Evolutionary conservation across 2,113 vertebrate species (phyloP).

Genomic region (Serinus canaria): DNA sequence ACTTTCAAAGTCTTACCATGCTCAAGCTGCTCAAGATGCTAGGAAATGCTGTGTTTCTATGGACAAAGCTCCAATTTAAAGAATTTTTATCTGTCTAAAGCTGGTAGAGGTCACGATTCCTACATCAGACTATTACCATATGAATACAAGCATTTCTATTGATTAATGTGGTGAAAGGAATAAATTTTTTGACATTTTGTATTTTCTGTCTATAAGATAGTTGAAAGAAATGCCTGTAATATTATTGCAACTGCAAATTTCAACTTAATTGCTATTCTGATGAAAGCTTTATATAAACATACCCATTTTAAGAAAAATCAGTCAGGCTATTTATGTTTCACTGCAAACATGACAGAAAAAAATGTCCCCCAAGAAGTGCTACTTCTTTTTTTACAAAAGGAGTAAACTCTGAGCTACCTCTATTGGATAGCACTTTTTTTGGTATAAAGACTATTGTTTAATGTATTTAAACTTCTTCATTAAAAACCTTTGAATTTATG

Average conservation of each 20-base stretch:
- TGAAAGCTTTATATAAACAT: conserved; percentile 6
- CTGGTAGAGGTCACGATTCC: not conserved
- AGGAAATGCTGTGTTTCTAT: not conserved
- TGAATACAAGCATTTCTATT: not conserved
- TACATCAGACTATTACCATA: not conserved
- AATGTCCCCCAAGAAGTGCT: not conserved
- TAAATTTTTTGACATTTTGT: not conserved
- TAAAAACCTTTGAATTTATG: not conserved
- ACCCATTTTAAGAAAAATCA: conserved; percentile 35
- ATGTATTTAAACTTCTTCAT: not conserved
- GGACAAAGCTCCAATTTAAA: not conserved
- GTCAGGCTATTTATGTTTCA: not conserved
- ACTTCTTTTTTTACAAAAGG: conserved; percentile 3
- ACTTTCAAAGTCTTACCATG: not conserved
- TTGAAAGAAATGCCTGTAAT: conserved; percentile 2
- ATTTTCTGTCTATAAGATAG: not conserved
- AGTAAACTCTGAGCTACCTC: not conserved
- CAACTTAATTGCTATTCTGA: conserved; percentile 7
- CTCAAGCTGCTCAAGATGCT: not conserved
- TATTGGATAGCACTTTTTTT: not conserved
- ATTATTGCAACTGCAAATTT: not conserved
- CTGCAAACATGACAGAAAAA: conserved; percentile 33
- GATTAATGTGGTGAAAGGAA: not conserved
- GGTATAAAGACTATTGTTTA: not conserved
- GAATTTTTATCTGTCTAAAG: not conserved